Evolutionary conservation across 2,113 vertebrate species (phyloP).

Genomic region (Crotalus viridis): DNA sequence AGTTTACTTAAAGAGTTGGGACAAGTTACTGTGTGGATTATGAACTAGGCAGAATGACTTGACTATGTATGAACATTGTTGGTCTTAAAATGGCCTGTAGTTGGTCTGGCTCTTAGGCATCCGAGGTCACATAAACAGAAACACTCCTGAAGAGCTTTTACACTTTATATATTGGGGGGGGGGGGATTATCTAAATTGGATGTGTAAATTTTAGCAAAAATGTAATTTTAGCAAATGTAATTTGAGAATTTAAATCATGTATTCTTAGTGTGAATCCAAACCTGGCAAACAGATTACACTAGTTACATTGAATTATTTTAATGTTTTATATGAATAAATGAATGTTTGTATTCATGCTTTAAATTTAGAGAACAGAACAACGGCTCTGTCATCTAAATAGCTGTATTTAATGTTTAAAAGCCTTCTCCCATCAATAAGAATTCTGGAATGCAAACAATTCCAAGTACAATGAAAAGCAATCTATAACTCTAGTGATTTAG

Average conservation of each 20-base stretch:
- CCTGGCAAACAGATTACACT: not conserved
- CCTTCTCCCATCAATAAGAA: not conserved
- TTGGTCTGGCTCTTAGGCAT: not conserved
- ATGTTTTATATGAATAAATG: not conserved
- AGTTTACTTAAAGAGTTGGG: not conserved
- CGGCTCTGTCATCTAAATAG: not conserved
- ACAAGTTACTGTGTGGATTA: not conserved
- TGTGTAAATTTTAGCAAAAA: not conserved
- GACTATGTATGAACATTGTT: not conserved
- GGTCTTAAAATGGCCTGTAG: not conserved
- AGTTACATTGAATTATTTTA: not conserved
- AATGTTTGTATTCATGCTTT: not conserved
- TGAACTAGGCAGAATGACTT: not conserved
- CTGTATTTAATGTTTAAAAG: not conserved
- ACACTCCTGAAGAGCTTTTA: not conserved
- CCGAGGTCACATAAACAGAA: not conserved
- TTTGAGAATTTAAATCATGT: not conserved
- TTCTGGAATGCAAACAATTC: not conserved
- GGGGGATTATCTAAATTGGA: not conserved
- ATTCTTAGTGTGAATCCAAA: not conserved
- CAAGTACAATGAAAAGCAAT: not conserved
- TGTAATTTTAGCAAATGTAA: not conserved
- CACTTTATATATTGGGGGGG: not conserved
- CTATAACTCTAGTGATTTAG: not conserved
- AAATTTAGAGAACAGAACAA: not conserved